Evolutionary conservation across 1,140 invertebrate genomes (phyloP).

Genomic region (Ceratina calcarata): DNA sequence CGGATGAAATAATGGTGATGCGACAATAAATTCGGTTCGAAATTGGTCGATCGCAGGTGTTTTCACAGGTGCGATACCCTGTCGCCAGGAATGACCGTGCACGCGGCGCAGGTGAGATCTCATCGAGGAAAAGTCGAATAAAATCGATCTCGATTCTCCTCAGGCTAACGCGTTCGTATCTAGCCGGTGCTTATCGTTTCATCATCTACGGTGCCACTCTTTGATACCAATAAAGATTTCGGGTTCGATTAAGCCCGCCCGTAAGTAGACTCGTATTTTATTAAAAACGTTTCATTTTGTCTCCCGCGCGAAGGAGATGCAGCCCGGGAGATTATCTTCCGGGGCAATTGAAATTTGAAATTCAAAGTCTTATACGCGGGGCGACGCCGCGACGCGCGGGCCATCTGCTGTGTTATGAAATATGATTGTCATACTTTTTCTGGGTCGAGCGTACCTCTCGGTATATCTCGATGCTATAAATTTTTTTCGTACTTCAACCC

Average conservation of each 20-base stretch:
- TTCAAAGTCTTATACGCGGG: neutral
- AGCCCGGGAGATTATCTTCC: neutral
- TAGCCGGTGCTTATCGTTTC: constrained; percentile 16
- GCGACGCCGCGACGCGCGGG: neutral
- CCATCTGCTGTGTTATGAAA: neutral
- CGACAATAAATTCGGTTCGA: constrained; percentile 55
- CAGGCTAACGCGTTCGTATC: constrained; percentile 34
- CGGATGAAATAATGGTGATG: constrained; percentile 51
- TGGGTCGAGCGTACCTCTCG: neutral
- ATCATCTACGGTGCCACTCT: neutral
- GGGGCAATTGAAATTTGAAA: constrained; percentile 9
- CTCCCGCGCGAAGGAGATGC: neutral
- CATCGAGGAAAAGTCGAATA: constrained; percentile 40
- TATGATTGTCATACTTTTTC: neutral
- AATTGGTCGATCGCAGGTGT: constrained; percentile 59
- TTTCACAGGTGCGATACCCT: constrained; percentile 61
- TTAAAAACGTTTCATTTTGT: neutral
- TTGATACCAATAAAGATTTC: neutral
- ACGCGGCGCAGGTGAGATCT: constrained; percentile 58
- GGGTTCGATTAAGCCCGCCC: neutral
- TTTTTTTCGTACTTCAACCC: too few relatives aligned
- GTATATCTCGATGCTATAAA: neutral
- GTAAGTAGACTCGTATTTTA: neutral
- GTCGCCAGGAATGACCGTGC: constrained; percentile 53
- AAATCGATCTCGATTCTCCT: constrained; percentile 55